phyloP scores from a whole-genome alignment of 37 sponge, comb jelly and placozoan genomes.

The Tethya wilhelma region DNA sequence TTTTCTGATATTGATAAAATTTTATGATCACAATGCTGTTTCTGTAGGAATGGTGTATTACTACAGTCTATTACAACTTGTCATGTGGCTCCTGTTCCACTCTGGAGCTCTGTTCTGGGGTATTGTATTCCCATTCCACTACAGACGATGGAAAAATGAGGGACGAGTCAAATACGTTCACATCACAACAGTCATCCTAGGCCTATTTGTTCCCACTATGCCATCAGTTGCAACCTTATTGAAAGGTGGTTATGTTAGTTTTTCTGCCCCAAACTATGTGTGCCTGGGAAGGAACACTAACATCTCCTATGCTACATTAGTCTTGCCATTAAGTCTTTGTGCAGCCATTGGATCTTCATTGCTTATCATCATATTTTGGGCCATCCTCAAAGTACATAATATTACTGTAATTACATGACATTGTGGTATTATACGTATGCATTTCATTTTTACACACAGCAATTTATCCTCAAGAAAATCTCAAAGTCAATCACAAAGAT shows the following conservation, averaged over 20 bases:
- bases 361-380: slow-evolving; percentile 41
- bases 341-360: slow-evolving; percentile 31
- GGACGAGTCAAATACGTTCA: slow-evolving; percentile 33
- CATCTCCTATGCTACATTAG: slow-evolving; percentile 20
- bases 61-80: slow-evolving; percentile 31
- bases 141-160: not conserved
- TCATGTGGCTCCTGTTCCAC: slow-evolving; percentile 46
- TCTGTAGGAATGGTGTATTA: slow-evolving; percentile 37
- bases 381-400: slow-evolving; percentile 34
- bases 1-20: no score
- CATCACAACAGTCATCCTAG: slow-evolving; percentile 7
- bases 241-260: not conserved
- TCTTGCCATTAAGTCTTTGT: slow-evolving; percentile 29
- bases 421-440: no score
- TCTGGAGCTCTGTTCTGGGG: slow-evolving; percentile 21
- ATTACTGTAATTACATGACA: not conserved
- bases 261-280: slow-evolving; percentile 10
- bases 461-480: not conserved
- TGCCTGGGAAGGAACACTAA: slow-evolving; percentile 11
- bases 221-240: slow-evolving; percentile 11
- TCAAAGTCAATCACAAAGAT: not conserved
- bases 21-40: no score
- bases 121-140: slow-evolving; percentile 36
- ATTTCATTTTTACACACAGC: no score
- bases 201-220: slow-evolving; percentile 14